Conservation (phyloP, 2,888 invertebrate species). For the Drosophila demipolita region DNA sequence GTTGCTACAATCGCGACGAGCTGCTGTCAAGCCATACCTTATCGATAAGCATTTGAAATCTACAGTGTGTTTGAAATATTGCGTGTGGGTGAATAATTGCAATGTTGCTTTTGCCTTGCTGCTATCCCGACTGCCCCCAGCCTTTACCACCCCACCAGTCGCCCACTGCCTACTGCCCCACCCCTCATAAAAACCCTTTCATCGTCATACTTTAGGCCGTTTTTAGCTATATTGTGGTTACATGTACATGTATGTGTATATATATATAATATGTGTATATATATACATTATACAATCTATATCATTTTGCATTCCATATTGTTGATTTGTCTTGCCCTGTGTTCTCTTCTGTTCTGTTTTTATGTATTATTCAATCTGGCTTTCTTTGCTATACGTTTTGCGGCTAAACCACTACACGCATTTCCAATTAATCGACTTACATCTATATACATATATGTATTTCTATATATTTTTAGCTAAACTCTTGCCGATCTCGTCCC, state of each 20-base stretch:
- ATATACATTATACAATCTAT: neutral
- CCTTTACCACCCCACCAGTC: neutral
- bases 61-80: constrained; percentile 16
- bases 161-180: neutral
- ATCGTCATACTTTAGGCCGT: neutral
- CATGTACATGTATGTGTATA: neutral
- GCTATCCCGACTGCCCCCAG: neutral
- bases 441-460: constrained; percentile 51
- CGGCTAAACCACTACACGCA: constrained; percentile 52
- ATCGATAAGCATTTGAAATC: constrained; percentile 19
- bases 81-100: constrained; percentile 22
- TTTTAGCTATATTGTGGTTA: neutral
- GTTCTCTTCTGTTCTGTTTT: constrained; percentile 10
- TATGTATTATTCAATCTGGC: constrained; percentile 22
- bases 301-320: constrained; percentile 19
- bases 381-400: constrained; percentile 32
- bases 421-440: constrained; percentile 64
- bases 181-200: neutral
- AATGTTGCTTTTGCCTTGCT: constrained; percentile 29
- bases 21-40: constrained; percentile 27
- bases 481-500: constrained; percentile 75
- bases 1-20: constrained; percentile 23
- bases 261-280: neutral
- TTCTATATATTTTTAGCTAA: constrained; percentile 82
- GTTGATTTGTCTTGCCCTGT: constrained; percentile 15